phyloP scores from a whole-genome alignment of 2,113 vertebrate species.

The Cromileptes altivelis region DNA sequence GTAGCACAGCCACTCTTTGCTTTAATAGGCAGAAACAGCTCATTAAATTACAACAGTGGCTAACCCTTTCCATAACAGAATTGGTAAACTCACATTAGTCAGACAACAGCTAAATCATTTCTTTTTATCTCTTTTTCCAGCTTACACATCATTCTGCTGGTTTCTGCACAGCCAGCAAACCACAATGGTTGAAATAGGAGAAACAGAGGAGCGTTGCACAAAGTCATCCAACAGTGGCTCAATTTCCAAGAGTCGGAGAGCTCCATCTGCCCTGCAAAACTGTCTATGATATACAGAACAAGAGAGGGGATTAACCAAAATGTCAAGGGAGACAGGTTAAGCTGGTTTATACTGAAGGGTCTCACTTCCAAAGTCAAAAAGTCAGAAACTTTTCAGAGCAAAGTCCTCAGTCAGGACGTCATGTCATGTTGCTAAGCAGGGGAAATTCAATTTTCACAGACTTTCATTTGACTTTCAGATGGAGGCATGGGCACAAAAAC shows the following conservation, averaged over 20 bases:
- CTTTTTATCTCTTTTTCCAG: constrained; percentile 35
- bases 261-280: constrained; percentile 25
- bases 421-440: constrained; percentile 9
- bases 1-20: constrained; percentile 31
- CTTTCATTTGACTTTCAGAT: constrained; percentile 64
- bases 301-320: constrained; percentile 59
- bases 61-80: constrained; percentile 52
- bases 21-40: constrained; percentile 56
- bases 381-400: constrained; percentile 57
- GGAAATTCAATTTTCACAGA: constrained; percentile 49
- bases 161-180: constrained; percentile 59
- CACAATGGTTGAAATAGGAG: constrained; percentile 51
- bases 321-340: constrained; percentile 67
- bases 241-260: constrained; percentile 46
- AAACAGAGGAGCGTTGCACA: constrained; percentile 23
- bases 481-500: background rate
- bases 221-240: constrained; percentile 44
- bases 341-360: constrained; percentile 58
- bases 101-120: constrained; percentile 48
- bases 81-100: constrained; percentile 50
- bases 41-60: constrained; percentile 62
- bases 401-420: constrained; percentile 19
- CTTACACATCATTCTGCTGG: constrained; percentile 33
- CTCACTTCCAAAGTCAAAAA: constrained; percentile 74
- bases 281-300: constrained; percentile 60